Conservation (phyloP, 2,888 invertebrate genomes). For the Heliconius sara region DNA sequence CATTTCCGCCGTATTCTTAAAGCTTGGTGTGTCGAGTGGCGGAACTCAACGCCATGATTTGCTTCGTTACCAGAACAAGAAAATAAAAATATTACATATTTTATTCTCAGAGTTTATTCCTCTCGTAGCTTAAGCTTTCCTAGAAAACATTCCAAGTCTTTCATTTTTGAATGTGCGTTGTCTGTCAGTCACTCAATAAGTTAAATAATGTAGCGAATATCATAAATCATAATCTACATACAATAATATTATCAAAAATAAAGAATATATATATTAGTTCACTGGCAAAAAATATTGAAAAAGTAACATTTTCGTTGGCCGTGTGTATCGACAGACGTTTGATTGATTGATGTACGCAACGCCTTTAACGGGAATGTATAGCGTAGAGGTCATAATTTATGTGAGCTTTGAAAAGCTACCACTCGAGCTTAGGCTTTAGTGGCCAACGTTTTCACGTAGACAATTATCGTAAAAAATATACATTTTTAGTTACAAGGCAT, state of each 20-base stretch:
- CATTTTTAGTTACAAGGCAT: neutral
- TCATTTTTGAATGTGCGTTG: neutral
- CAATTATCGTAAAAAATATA: neutral
- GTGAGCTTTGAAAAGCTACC: conserved; percentile 39
- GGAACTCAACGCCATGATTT: no score
- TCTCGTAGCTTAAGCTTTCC: no score
- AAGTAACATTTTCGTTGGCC: conserved; percentile 15
- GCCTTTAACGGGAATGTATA: conserved; percentile 37
- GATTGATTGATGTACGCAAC: conserved; percentile 38
- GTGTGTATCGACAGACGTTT: conserved; percentile 40
- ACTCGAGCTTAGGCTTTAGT: conserved; percentile 19
- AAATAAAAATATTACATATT: no score
- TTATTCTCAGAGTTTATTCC: no score
- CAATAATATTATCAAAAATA: neutral
- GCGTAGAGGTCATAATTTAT: conserved; percentile 49
- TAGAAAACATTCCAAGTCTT: no score
- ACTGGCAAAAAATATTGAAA: conserved; percentile 1
- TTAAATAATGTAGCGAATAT: neutral
- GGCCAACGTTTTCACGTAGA: neutral
- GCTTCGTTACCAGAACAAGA: no score
- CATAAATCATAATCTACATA: neutral
- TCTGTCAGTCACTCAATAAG: neutral
- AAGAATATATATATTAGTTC: neutral
- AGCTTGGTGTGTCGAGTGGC: no score
- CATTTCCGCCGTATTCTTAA: no score